A percentile compares a stretch with the other conserved stretches of the same genome.
phyloP scores from a whole-genome alignment of 1,140 invertebrate species.

The Pentalonia nigronervosa region DNA sequence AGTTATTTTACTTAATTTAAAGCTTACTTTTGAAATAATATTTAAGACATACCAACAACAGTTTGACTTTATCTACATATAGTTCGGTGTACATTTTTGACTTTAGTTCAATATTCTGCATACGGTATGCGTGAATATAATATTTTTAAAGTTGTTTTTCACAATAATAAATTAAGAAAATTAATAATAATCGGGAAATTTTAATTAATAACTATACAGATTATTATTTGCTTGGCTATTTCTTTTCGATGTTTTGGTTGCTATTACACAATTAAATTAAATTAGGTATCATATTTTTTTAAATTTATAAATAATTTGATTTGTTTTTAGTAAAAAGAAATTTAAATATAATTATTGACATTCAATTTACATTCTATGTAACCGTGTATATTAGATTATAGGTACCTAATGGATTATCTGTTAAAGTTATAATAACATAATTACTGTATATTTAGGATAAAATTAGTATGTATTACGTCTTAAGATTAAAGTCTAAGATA shows the following conservation, averaged over 20 bases:
- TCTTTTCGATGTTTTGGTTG: not conserved
- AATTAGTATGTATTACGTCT: not conserved
- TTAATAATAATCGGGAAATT: not conserved
- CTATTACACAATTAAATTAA: not conserved
- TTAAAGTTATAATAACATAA: constrained; percentile 2
- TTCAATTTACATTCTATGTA: not conserved
- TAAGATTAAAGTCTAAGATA: not conserved
- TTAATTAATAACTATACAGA: not conserved
- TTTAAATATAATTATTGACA: not conserved
- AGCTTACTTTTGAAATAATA: not conserved
- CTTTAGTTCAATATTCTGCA: not conserved
- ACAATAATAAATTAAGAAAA: not conserved
- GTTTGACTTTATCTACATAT: not conserved
- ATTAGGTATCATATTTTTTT: not conserved
- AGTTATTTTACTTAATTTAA: not conserved
- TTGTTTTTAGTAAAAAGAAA: not conserved
- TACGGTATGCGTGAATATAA: not conserved
- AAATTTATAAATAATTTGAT: not conserved
- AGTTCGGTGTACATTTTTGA: not conserved
- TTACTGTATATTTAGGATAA: not conserved
- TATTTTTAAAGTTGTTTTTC: not conserved
- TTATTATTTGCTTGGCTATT: not conserved
- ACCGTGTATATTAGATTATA: not conserved
- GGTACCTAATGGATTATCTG: not conserved
- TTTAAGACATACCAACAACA: not conserved